Conservation (phyloP, 1,140 invertebrate species). For the Pogonomyrmex barbatus region DNA sequence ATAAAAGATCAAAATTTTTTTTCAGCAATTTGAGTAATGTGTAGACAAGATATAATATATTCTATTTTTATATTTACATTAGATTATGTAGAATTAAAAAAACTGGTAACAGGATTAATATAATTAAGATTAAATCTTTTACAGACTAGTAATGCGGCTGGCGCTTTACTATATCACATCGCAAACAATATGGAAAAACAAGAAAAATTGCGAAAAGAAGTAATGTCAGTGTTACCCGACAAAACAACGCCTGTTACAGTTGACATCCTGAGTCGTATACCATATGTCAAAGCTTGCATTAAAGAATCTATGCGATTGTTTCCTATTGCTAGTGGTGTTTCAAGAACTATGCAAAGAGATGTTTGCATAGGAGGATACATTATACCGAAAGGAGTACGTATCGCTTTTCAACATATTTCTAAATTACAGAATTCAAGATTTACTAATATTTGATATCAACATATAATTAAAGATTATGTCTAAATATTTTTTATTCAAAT, state of each 20-base stretch:
- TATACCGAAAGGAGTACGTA: slow-evolving; percentile 85
- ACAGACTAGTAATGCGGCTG: slow-evolving; percentile 79
- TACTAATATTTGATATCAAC: background rate
- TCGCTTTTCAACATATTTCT: background rate
- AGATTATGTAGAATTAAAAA: background rate
- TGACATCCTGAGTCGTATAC: slow-evolving; percentile 86
- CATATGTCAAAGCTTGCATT: slow-evolving; percentile 89
- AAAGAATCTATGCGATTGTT: slow-evolving; percentile 89
- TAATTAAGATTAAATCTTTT: slow-evolving; percentile 40
- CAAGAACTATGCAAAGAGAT: slow-evolving; percentile 83
- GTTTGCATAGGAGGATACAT: slow-evolving; percentile 83
- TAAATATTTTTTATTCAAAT: background rate
- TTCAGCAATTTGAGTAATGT: background rate
- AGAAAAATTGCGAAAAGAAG: slow-evolving; percentile 89
- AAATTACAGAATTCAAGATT: background rate
- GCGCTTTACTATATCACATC: slow-evolving; percentile 87
- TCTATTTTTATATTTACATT: background rate
- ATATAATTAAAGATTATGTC: background rate
- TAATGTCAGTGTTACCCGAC: slow-evolving; percentile 85
- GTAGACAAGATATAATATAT: background rate
- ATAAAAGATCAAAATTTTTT: background rate
- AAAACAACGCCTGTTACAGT: slow-evolving; percentile 85
- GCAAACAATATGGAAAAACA: slow-evolving; percentile 89
- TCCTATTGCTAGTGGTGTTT: slow-evolving; percentile 85
- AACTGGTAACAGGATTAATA: background rate